These are phyloP conservation scores for Tenthredo mesomela DNA, from an alignment of 2,888 invertebrate genomes.

Conservation along the genomic window DNA sequence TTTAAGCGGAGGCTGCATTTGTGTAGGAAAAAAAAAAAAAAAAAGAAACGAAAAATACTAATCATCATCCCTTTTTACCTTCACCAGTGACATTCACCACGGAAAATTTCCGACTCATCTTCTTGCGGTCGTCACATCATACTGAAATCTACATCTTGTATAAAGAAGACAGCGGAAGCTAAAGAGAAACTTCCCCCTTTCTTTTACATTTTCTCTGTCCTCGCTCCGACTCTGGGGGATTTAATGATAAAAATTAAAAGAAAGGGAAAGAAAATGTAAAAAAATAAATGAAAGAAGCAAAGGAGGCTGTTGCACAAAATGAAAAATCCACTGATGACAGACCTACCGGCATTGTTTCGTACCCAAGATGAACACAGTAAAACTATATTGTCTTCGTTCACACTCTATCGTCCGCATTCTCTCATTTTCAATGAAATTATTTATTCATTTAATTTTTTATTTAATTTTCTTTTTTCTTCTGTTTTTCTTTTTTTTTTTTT, in stretches of 20 bases:
- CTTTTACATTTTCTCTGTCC: neutral
- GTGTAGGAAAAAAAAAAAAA: neutral
- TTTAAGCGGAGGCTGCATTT: neutral
- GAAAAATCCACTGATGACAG: conserved; percentile 23
- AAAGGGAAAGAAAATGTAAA: neutral
- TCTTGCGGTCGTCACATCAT: neutral
- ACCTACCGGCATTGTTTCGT: conserved; percentile 48
- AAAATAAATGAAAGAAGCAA: neutral
- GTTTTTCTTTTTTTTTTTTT: neutral
- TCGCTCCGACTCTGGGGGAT: neutral
- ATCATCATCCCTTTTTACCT: neutral
- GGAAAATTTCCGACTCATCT: neutral
- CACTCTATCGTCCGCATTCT: conserved; percentile 27
- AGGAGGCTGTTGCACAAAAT: neutral
- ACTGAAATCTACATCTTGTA: neutral
- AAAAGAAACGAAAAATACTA: neutral
- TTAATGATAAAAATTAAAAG: neutral
- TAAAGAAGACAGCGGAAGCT: neutral
- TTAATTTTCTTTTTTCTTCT: neutral
- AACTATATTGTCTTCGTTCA: neutral
- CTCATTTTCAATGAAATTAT: neutral
- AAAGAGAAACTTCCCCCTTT: neutral
- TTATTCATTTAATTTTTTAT: neutral
- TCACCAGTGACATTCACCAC: neutral
- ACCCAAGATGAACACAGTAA: neutral